Evolutionary conservation across 1,140 invertebrate genomes (phyloP), one percentile per base, ranked within the genome.

Genomic region (Drosophila sproati): DNA sequence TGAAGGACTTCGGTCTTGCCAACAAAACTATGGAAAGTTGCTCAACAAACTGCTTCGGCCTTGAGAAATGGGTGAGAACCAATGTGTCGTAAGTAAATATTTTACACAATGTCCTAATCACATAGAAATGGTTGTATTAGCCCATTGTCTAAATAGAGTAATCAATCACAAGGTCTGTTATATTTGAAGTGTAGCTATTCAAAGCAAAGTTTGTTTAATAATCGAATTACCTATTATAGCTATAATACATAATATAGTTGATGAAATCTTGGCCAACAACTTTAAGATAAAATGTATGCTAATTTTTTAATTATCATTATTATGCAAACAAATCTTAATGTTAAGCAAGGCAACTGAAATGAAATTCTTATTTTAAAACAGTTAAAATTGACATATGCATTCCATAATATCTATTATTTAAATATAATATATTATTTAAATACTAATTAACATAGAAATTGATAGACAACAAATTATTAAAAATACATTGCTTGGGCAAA

Each of bases 101-200:
- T 81, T 78, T 72, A 78, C 78, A 69, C 59, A 64, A 72, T 62
- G 35, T 57, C 43, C 63, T 86, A 85, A 85, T 80, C 82, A 66
- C 82, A 55, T 63, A 86, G 68, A 60, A 86, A 85, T 81, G 78
- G 64, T 66, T 61, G 62, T 56, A 86, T 85, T 85, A 75, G 70
- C 45, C 54, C 75, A 86, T 78, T 32, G 43, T 62, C 35, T 31
- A 29, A 66, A 75, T 59, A 77, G 50, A 56, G 67, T 32, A 45
- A 62, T 61, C 43, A 48, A 37, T 56, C 59, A 39, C 52, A 73
- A 77, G 66, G 62, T 50, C 52, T 39, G 12, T 12, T 39, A 12
- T 54, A 31, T 67, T 52, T 50, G 20, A 52, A 37, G 10, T 45
- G 12, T 6, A 51, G 34, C 54, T 80, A 85, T 86, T 78, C 68